phyloP scores from a whole-genome alignment of 1,140 invertebrate species.

The Leguminivora glycinivorella region DNA sequence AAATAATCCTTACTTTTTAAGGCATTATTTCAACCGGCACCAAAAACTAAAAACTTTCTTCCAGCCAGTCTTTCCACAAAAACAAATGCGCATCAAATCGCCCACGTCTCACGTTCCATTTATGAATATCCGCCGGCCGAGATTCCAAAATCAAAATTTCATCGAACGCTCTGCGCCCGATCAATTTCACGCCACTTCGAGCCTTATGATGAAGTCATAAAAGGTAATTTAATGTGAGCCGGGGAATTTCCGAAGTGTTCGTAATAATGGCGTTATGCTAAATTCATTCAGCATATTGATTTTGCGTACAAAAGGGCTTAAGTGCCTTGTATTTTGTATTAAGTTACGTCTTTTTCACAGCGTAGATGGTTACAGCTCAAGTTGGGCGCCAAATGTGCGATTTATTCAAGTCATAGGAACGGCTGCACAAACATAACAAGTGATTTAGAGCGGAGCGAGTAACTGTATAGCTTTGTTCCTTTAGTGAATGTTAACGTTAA shows the following conservation, averaged over 20 bases:
- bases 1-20: too few species aligned
- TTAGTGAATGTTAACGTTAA: constrained; percentile 3
- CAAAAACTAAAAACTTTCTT: too few species aligned
- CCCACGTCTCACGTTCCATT: background rate
- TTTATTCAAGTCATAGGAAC: constrained; percentile 18
- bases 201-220: constrained; percentile 21
- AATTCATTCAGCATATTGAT: constrained; percentile 22
- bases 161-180: background rate
- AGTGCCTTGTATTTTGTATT: background rate
- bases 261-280: constrained; percentile 28
- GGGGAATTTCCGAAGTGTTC: background rate
- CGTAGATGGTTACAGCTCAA: background rate
- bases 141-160: constrained; percentile 15
- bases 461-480: background rate
- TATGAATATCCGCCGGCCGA: background rate
- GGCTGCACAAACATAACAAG: constrained; percentile 22
- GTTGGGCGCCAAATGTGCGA: constrained; percentile 18
- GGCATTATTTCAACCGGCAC: too few species aligned
- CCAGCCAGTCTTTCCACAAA: background rate
- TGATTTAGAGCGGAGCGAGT: constrained; percentile 20
- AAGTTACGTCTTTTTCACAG: background rate
- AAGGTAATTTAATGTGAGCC: constrained; percentile 17
- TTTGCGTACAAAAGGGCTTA: background rate
- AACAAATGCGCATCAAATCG: background rate
- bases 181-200: constrained; percentile 4